A percentile compares a stretch with the other conserved stretches of the same genome.
phyloP scores from a whole-genome alignment of 2,113 vertebrate genomes.

The Poeciliopsis occidentalis region DNA sequence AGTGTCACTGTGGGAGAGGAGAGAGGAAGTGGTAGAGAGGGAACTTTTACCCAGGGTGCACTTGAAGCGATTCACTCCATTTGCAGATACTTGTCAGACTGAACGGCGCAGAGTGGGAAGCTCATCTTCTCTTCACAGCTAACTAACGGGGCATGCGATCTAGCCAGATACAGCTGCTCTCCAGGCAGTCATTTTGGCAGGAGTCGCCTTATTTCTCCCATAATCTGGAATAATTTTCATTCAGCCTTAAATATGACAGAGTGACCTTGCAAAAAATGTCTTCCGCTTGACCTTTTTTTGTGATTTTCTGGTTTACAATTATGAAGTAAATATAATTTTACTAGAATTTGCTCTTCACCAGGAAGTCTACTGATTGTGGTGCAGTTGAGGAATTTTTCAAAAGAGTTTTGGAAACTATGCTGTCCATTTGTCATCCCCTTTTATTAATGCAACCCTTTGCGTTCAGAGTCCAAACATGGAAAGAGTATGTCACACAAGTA shows the following conservation, averaged over 20 bases:
- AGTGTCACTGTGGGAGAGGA: conserved; percentile 47
- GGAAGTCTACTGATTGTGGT: neutral
- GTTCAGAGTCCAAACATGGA: neutral
- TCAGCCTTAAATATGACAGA: neutral
- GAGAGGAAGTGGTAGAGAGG: neutral
- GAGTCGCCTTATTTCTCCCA: neutral
- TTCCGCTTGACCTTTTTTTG: neutral
- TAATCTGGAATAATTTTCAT: conserved; percentile 3
- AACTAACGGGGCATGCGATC: conserved; percentile 57
- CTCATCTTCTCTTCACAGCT: conserved; percentile 61
- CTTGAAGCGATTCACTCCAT: conserved; percentile 61
- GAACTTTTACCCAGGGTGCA: conserved; percentile 52
- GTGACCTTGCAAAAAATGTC: neutral
- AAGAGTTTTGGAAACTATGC: neutral
- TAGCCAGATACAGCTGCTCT: conserved; percentile 26
- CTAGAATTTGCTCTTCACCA: neutral
- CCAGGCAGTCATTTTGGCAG: conserved; percentile 2
- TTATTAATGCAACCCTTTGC: neutral
- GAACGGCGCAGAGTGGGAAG: conserved; percentile 46
- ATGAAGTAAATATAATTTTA: neutral
- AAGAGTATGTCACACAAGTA: too few relatives aligned
- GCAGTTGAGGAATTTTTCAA: neutral
- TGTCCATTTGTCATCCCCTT: neutral
- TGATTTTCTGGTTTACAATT: neutral
- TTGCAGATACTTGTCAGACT: conserved; percentile 66